Conservation (phyloP, 2,113 vertebrate genomes). For the Otis tarda region DNA sequence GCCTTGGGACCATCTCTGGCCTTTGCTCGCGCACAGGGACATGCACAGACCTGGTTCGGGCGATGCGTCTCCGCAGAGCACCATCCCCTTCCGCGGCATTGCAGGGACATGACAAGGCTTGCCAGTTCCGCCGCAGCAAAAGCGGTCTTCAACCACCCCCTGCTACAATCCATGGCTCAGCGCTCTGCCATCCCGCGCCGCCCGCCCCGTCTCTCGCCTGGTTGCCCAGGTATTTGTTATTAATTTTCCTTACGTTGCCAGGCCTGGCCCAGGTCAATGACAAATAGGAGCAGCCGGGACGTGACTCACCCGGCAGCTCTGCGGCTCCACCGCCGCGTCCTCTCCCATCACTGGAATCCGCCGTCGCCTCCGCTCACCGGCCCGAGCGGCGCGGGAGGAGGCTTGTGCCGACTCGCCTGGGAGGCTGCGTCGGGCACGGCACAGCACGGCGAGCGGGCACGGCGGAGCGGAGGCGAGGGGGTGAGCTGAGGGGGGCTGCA, state of each 20-base stretch:
- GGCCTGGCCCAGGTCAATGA: background rate
- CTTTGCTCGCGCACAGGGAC: accelerated
- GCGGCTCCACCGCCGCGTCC: background rate
- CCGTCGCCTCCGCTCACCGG: background rate
- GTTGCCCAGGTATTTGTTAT: background rate
- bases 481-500: background rate
- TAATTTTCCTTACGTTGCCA: background rate
- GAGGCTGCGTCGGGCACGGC: background rate
- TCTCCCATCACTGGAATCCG: conserved; percentile 39
- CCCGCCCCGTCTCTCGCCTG: background rate
- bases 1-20: background rate
- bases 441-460: accelerated
- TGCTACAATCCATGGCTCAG: accelerated
- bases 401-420: accelerated
- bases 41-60: background rate
- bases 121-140: background rate
- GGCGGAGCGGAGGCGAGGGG: background rate
- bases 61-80: accelerated
- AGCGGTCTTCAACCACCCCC: background rate
- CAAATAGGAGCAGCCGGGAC: background rate
- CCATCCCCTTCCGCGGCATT: accelerated
- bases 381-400: background rate
- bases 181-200: accelerated
- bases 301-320: background rate
- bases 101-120: accelerated